Base-by-base conservation (phyloP, 2,113 vertebrate species). In the Gulo gulo region DNA sequence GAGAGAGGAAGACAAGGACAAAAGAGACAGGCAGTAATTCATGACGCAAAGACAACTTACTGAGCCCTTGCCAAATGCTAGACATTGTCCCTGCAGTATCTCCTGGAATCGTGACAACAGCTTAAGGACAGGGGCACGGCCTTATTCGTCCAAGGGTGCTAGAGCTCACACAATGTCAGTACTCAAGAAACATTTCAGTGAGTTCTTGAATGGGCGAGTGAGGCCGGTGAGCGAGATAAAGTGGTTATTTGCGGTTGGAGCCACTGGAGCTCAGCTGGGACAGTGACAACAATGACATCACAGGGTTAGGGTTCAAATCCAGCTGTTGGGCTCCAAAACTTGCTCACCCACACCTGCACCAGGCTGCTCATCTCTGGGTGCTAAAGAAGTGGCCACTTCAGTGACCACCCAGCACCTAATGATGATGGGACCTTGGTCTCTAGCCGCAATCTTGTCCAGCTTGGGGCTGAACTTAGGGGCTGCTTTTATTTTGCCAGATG, bases 181-280 rank as follows among this genome's bases (percentile, higher is more conserved):
- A 4, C 15, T 24, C 14, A 21, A 4, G 31, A 13, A 6, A 6
- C 42, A n/a, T 36, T 20, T 82, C 78, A 67, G 0, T 5, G 9
- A 57, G 52, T 69, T 4, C 47, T 55, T 42, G 86, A 47, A 6
- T 2, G 65, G 84, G 20, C 36, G 13, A 31, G 14, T 20, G 29
- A 57, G 71, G 29, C 45, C 76, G 7, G 15, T 0, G 13, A 81
- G n/a, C 45, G 2, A 11, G 67, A 79, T n/a, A 0, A 4, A 10
- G 4, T 2, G 0, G 6, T 63, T 20, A 0, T 16, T 6, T 45
- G 20, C 0, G 61, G 39, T 50, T 2, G 42, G 76, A 73, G 47
- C 8, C 20, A 0, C 26, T 39, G 81, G 29, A 47, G 23, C 36
- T 26, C 14, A 0, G 18, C 59, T 0, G 34, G 67, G 42, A 0